Conservation (phyloP, 2,888 invertebrate species). For the Dendrolimus houi region DNA sequence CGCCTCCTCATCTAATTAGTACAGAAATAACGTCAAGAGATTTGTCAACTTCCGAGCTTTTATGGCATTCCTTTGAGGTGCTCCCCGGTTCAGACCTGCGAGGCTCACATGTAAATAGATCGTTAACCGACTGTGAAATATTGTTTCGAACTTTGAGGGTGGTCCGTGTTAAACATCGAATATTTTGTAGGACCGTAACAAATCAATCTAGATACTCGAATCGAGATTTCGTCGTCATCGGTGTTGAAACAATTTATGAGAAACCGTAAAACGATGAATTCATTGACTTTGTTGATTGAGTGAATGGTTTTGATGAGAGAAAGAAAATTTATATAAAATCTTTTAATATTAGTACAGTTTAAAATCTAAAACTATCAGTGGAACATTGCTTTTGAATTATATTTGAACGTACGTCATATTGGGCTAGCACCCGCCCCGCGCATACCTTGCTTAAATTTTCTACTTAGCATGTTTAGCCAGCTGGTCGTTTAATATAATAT, state of each 20-base stretch:
- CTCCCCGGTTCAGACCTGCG: conserved; percentile 31
- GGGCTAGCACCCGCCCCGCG: too few species aligned
- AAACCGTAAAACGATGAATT: conserved; percentile 1
- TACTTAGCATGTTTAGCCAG: too few species aligned
- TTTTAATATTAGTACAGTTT: too few species aligned
- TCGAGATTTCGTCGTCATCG: conserved; percentile 21
- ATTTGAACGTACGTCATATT: too few species aligned
- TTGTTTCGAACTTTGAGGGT: conserved; percentile 48
- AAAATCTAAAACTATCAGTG: too few species aligned
- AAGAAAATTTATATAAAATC: too few species aligned
- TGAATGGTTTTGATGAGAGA: too few species aligned
- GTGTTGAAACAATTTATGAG: conserved; percentile 13
- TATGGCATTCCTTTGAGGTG: conserved; percentile 62
- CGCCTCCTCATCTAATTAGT: conserved; percentile 67
- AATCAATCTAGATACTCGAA: conserved; percentile 20
- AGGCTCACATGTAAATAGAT: conserved; percentile 55
- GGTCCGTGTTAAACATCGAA: conserved; percentile 32
- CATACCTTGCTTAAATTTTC: too few species aligned
- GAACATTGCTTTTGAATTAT: too few species aligned
- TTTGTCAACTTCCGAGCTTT: conserved; percentile 73
- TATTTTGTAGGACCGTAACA: conserved; percentile 21
- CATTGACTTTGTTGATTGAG: not conserved
- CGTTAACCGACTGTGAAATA: conserved; percentile 62
- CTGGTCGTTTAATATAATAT: too few species aligned
- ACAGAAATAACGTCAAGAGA: conserved; percentile 66